A percentile compares a stretch with the other conserved stretches of the same genome.
Conservation (phyloP, 2,888 invertebrate genomes). For the Campoplex capitator region DNA sequence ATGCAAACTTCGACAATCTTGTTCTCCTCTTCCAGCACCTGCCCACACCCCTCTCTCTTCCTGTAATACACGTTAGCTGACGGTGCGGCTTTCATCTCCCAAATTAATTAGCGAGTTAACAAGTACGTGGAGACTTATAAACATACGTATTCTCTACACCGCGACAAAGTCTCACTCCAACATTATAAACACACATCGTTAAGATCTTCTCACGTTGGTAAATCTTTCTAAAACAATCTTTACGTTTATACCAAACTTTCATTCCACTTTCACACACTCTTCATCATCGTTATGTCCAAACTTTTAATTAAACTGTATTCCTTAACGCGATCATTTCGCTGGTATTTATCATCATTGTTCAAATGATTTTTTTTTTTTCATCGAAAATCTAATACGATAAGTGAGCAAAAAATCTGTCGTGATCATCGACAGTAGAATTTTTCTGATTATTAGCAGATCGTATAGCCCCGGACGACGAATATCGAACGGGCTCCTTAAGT, state of each 20-base stretch:
- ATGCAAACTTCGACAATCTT: slow-evolving; percentile 74
- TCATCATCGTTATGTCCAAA: background rate
- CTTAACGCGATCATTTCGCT: background rate
- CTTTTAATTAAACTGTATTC: background rate
- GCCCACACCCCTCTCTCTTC: background rate
- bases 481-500: too few species aligned
- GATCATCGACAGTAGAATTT: background rate
- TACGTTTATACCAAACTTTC: background rate
- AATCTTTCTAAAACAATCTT: slow-evolving; percentile 27
- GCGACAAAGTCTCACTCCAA: slow-evolving; percentile 4
- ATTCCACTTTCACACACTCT: background rate
- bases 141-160: background rate
- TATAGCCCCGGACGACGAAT: too few species aligned
- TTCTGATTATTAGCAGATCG: background rate
- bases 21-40: background rate
- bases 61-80: slow-evolving; percentile 28
- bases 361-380: background rate
- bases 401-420: background rate
- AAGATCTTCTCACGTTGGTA: slow-evolving; percentile 12
- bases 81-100: slow-evolving; percentile 56
- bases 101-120: slow-evolving; percentile 64
- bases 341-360: background rate
- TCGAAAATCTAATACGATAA: background rate
- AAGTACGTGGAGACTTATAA: slow-evolving; percentile 11
- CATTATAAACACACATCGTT: slow-evolving; percentile 10